Evolutionary conservation across 2,888 invertebrate genomes (phyloP).

Genomic region (Gibbula magus): DNA sequence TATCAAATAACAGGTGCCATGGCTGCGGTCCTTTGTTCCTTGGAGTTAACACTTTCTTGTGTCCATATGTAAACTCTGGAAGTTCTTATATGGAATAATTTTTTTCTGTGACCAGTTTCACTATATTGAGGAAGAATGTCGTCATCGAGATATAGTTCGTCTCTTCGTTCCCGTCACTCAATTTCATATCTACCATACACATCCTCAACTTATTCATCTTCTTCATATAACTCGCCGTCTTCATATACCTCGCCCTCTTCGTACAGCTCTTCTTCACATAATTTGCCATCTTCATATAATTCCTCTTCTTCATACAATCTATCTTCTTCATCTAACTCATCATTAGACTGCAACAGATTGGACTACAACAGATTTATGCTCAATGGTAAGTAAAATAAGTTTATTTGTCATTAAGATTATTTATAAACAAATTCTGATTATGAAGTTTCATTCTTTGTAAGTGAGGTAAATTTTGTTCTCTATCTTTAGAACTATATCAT

Average conservation of each 20-base stretch:
- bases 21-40: neutral
- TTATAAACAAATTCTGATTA: too few species aligned
- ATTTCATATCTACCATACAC: neutral
- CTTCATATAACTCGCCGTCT: too few species aligned
- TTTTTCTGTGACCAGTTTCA: too few species aligned
- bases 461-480: too few species aligned
- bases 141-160: neutral
- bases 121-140: neutral
- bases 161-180: neutral
- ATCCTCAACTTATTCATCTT: neutral
- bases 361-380: neutral
- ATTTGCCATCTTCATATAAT: too few species aligned
- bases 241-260: too few species aligned
- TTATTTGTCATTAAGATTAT: neutral
- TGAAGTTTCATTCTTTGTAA: neutral
- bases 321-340: neutral
- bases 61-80: too few species aligned
- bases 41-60: neutral
- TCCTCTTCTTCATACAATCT: too few species aligned
- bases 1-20: constrained; percentile 1
- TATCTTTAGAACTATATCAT: too few species aligned
- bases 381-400: neutral
- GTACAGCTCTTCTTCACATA: too few species aligned
- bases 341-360: neutral
- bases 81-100: too few species aligned